Evolutionary conservation across 2,888 invertebrate genomes (phyloP), one percentile per base, ranked within the genome.

Genomic region (Rotaria macrura): DNA sequence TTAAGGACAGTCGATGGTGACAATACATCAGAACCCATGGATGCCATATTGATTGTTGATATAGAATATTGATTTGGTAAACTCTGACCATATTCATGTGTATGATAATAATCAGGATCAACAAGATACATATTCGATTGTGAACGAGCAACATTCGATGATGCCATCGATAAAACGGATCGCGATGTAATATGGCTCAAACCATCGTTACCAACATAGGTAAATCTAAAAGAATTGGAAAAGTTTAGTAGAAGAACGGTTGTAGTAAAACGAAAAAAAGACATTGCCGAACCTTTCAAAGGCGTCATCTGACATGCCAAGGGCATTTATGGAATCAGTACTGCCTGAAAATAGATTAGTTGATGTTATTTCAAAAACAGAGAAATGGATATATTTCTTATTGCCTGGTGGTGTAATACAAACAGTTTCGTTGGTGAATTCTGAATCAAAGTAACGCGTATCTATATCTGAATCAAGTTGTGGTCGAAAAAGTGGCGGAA

Each of bases 371-470:
- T 17, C 1, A 74, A 40, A 20, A 4, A 40, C 23, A 23, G 12
- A 20, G 20, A 43, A 7, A 2, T n/a, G 2, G 7, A 25, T 25
- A 9, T 20, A 9, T 25, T 65, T 65, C 34, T 29, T 40, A 25
- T 52, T 65, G 49, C 55, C 65, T n/a, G 89, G 89, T 55, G 90
- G 90, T 2, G 90, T 90, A 83, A 90, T 87, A 86, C 88, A 88
- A 72, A 90, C 90, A 5, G 89, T 87, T 87, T 90, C 90, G 12
- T 96, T 96, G 7, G 98, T 99, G 92, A 99, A 99, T 92, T 97
- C 96, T 87, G 95, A 94, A 92, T 98, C 98, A 92, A 99, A 99
- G 92, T 99, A 98, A 87, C 95, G 93, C 87, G 98, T 98, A 92
- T 99, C 98, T 84, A 95, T 97, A 90, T 98, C 98, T 79, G 95